Evolutionary conservation across 2,113 vertebrate genomes (phyloP).

Genomic region (Melanocharis versteri): DNA sequence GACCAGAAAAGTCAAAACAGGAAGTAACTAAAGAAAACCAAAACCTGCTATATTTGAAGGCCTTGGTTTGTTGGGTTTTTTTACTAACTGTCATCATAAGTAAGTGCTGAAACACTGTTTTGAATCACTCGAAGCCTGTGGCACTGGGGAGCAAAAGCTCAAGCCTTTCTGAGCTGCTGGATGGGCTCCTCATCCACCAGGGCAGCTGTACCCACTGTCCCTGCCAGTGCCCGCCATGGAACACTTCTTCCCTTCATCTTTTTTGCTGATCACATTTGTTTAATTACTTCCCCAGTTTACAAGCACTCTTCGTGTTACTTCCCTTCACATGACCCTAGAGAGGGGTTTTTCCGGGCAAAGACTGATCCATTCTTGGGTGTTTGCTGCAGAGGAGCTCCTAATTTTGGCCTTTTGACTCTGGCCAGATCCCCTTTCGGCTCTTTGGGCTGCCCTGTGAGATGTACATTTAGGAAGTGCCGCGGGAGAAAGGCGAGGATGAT

Average conservation of each 20-base stretch:
- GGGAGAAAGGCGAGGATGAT: background rate
- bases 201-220: accelerated
- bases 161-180: background rate
- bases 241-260: background rate
- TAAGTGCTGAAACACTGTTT: background rate
- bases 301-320: background rate
- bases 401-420: background rate
- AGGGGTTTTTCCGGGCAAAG: background rate
- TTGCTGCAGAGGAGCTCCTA: background rate
- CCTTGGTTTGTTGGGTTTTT: background rate
- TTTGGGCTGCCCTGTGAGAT: background rate
- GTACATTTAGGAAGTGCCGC: background rate
- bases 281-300: background rate
- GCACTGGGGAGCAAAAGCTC: background rate
- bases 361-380: background rate
- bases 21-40: background rate
- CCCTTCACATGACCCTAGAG: background rate
- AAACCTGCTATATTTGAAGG: background rate
- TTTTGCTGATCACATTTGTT: background rate
- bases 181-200: background rate
- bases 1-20: background rate
- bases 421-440: background rate
- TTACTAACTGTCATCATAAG: background rate
- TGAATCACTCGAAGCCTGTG: accelerated
- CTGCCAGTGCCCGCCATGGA: accelerated